These are phyloP conservation scores for Cettia cetti DNA, from an alignment of 2,113 vertebrate species.

Conservation along the genomic window DNA sequence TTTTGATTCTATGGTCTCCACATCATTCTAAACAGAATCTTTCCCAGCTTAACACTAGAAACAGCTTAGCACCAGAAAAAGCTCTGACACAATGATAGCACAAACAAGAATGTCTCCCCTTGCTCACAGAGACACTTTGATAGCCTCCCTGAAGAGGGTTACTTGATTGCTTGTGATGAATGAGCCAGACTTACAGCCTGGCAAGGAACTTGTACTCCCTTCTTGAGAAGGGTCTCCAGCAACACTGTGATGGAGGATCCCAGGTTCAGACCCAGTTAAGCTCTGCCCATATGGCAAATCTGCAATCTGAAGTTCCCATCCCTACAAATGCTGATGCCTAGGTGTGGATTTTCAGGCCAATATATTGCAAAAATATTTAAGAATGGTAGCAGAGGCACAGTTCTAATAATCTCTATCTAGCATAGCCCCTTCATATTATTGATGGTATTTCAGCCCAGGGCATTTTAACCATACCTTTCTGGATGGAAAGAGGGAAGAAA, in stretches of 20 bases:
- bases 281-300: neutral
- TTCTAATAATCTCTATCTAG: neutral
- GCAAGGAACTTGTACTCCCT: neutral
- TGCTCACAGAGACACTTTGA: neutral
- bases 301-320: neutral
- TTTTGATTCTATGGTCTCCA: neutral
- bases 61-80: neutral
- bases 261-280: neutral
- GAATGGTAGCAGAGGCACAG: neutral
- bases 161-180: neutral
- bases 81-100: neutral
- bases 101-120: neutral
- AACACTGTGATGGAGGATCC: neutral
- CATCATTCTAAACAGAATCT: neutral
- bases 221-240: too few relatives aligned
- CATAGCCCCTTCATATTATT: rapidly evolving
- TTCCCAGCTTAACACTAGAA: neutral
- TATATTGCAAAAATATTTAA: neutral
- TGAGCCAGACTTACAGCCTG: neutral
- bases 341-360: neutral
- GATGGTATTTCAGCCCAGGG: neutral
- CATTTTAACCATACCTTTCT: neutral
- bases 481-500: neutral
- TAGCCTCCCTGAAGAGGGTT: neutral
- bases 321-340: neutral